Percentiles rank a stretch among this genome's conserved stretches.
These are phyloP conservation scores for Apostichopus leukothele DNA, from an alignment of 53 echinoderm and acorn worm genomes.

Conservation along the genomic window DNA sequence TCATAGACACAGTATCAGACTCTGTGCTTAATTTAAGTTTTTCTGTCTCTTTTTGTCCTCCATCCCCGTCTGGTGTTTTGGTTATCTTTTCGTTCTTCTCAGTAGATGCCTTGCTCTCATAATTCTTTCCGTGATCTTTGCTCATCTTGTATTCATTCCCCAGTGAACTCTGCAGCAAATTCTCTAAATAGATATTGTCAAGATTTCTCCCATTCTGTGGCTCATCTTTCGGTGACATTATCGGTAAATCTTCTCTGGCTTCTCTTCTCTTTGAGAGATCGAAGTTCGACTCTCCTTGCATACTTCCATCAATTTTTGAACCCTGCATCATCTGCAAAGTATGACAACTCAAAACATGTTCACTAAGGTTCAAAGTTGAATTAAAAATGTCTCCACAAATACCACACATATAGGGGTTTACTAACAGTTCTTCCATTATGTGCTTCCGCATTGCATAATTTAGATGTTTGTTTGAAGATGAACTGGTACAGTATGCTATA, in stretches of 20 bases:
- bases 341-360: not conserved
- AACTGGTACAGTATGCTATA: not conserved
- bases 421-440: slow-evolving; percentile 19
- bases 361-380: not conserved
- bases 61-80: too few species aligned
- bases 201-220: not conserved
- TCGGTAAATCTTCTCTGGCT: not conserved
- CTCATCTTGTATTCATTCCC: too few species aligned
- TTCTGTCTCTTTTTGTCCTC: too few species aligned
- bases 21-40: too few species aligned
- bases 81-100: too few species aligned
- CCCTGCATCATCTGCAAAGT: not conserved
- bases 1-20: too few species aligned
- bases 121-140: not conserved
- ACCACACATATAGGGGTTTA: slow-evolving; percentile 35
- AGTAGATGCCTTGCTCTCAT: too few species aligned
- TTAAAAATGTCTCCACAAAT: slow-evolving; percentile 17
- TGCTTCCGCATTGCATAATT: slow-evolving; percentile 5
- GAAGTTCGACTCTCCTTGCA: not conserved
- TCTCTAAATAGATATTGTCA: not conserved
- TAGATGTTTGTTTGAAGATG: not conserved
- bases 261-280: not conserved
- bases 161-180: not conserved
- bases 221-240: not conserved
- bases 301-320: not conserved